Evolutionary conservation across 2,113 vertebrate genomes (phyloP).

Genomic region (Erythrolamprus reginae): DNA sequence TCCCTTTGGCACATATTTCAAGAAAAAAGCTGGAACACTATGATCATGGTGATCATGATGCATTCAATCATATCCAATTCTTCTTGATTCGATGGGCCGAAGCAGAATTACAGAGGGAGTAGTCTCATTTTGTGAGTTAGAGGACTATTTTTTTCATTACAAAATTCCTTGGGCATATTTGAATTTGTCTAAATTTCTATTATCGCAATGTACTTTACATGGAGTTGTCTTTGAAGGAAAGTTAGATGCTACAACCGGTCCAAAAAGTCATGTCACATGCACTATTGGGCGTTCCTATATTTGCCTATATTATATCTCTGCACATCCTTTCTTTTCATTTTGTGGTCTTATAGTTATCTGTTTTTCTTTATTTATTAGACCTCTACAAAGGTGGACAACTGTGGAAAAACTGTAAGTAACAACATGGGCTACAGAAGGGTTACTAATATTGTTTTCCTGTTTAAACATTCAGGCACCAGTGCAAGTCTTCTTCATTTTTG

Average conservation of each 20-base stretch:
- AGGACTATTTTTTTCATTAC: neutral
- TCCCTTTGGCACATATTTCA: neutral
- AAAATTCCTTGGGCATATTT: neutral
- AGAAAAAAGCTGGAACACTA: neutral
- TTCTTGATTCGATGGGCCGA: neutral
- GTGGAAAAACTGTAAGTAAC: neutral
- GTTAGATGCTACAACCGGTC: neutral
- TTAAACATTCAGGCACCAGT: neutral
- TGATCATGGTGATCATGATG: neutral
- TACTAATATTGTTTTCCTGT: neutral
- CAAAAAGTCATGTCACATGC: neutral
- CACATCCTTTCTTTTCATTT: no score
- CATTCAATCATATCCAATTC: neutral
- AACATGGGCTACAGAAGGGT: neutral
- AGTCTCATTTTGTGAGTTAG: neutral
- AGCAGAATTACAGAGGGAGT: neutral
- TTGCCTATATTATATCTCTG: neutral
- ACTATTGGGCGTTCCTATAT: neutral
- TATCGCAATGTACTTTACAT: neutral
- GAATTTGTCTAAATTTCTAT: neutral
- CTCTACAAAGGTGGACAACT: no score
- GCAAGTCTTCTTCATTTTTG: neutral
- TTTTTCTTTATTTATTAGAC: neutral
- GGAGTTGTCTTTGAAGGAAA: neutral
- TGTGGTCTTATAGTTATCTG: neutral